Evolutionary conservation across 2,113 vertebrate species (phyloP), one percentile per base, ranked within the genome.

Genomic region (Sylvicapra grimmia): DNA sequence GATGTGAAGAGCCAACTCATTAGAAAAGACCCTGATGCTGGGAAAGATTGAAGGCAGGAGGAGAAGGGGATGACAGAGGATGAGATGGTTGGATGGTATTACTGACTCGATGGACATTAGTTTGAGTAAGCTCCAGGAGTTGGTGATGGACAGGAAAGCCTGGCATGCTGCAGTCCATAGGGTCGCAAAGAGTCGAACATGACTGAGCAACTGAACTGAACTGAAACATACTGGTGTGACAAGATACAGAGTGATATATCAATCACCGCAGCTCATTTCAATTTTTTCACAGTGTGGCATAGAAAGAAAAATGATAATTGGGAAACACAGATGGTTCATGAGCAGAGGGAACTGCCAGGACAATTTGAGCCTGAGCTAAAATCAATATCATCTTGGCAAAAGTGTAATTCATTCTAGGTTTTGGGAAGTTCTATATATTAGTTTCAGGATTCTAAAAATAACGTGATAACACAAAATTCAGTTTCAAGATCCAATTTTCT

Each of bases 401-500:
- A 89, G 10, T 31, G 27, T 44, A 89, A 90, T 27, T 36, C n/a
- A 72, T 68, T 90, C 36, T 19, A 85, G 36, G 18, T 63, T 86
- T 82, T 93, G 75, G 53, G 27, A 95, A 33, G 44, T 23, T 85
- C 47, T 92, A 65, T 21, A 18, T 33, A 49, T 63, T 75, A 89
- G 82, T 83, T 77, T 82, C 2, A 86, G 21, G 33, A 90, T 89
- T 96, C 47, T 59, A 94, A 90, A 97, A 94, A 85, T 19, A 68
- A 77, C 15, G 7, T 84, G 36, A 63, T 5, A 90, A 44, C 8
- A 54, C 4, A 5, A 83, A 95, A 93, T 53, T 93, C n/a, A 92
- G 59, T 80, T 58, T 49, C 87, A 58, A 36, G 90, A 59, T 49
- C 31, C 56, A 80, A 68, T 33, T 92, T 94, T 72, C 80, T 95